phyloP scores from a whole-genome alignment of 2,888 invertebrate genomes.

The Gastracanthus pulcherrimus region DNA sequence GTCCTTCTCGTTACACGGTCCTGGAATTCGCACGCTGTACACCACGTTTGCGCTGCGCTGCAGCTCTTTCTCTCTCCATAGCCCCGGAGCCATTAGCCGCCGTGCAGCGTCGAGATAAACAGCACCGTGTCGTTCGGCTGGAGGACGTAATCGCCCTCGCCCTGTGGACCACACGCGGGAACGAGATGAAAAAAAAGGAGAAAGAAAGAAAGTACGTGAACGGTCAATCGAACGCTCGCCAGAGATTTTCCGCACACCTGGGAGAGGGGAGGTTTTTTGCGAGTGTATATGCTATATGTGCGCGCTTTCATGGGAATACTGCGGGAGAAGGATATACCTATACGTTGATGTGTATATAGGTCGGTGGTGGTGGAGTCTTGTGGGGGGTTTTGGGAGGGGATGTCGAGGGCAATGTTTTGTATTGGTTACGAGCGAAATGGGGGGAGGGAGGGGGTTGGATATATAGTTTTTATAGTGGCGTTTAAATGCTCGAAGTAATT shows the following conservation, averaged over 20 bases:
- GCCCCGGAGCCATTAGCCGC: slow-evolving; percentile 84
- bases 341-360: background rate
- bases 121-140: slow-evolving; percentile 85
- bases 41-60: too few species aligned
- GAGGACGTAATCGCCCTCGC: slow-evolving; percentile 85
- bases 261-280: background rate
- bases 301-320: background rate
- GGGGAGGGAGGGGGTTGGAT: background rate
- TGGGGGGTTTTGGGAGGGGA: background rate
- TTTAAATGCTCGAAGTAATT: too few species aligned
- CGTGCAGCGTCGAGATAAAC: slow-evolving; percentile 92
- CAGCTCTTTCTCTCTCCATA: too few species aligned
- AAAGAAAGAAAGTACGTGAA: background rate
- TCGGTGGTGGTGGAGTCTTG: background rate
- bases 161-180: slow-evolving; percentile 76
- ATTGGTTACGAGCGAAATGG: background rate
- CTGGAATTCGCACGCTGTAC: background rate
- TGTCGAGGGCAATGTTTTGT: background rate
- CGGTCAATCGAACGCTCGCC: slow-evolving; percentile 2
- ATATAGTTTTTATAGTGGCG: too few species aligned
- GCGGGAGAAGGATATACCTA: background rate
- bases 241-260: too few species aligned
- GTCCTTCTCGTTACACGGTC: too few species aligned
- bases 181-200: too few species aligned
- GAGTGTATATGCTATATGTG: background rate